phyloP scores from a whole-genome alignment of 2,888 invertebrate species.

The Cryptocephalus moraei region DNA sequence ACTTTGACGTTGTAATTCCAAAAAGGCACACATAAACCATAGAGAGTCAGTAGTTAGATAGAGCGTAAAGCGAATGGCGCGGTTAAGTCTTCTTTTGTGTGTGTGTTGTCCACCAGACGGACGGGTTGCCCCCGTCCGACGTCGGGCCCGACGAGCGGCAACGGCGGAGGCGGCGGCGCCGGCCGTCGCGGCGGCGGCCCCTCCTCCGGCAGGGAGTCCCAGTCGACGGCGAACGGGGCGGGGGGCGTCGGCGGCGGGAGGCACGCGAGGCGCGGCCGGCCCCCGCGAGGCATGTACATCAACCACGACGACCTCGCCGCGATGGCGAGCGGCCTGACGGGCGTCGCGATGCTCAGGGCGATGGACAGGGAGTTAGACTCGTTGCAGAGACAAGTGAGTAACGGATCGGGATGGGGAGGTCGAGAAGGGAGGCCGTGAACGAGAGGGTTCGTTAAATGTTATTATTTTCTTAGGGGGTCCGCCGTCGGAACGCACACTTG shows the following conservation, averaged over 20 bases:
- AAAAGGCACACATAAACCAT: no score
- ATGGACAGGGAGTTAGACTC: constrained; percentile 92
- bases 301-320: constrained; percentile 93
- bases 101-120: constrained; percentile 45
- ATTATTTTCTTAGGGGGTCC: no score
- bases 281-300: constrained; percentile 94
- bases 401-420: constrained; percentile 1
- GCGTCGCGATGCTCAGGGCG: constrained; percentile 77
- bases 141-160: constrained; percentile 49
- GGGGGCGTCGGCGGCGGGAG: constrained; percentile 1
- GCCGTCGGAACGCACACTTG: no score
- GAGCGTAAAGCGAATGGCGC: no score
- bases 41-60: no score
- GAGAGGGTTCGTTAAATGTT: no score
- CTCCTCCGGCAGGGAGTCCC: constrained; percentile 68
- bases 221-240: constrained; percentile 26
- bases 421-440: no score
- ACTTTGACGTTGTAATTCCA: no score
- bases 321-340: constrained; percentile 67
- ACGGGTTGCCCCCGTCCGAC: constrained; percentile 73
- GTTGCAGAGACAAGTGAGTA: constrained; percentile 91
- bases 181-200: constrained; percentile 46
- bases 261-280: constrained; percentile 51
- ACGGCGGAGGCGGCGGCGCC: constrained; percentile 9
- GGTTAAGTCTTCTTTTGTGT: constrained; percentile 1